These are phyloP conservation scores for Nanorana parkeri DNA, from an alignment of 2,113 vertebrate species.

Conservation along the genomic window DNA sequence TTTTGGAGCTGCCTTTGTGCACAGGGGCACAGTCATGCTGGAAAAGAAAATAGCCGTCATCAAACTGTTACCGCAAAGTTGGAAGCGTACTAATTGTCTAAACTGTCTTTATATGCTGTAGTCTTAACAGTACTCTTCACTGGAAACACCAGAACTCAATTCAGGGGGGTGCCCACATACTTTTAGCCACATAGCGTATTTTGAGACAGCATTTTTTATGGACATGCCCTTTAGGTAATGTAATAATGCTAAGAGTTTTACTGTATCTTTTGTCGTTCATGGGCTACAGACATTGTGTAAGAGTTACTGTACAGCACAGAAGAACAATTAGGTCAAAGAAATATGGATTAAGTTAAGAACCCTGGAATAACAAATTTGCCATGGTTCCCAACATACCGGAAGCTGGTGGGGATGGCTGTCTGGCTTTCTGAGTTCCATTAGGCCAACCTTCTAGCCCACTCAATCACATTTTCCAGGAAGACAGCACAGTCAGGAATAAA, in stretches of 20 bases:
- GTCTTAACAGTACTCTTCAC: slow-evolving; percentile 58
- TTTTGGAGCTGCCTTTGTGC: no score
- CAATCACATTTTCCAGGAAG: slow-evolving; percentile 56
- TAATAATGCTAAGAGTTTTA: slow-evolving; percentile 21
- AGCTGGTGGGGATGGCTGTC: slow-evolving; percentile 54
- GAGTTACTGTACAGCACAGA: slow-evolving; percentile 29
- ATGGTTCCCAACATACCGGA: slow-evolving; percentile 49
- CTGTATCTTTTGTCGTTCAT: slow-evolving; percentile 26
- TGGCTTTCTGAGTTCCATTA: slow-evolving; percentile 52
- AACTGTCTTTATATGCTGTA: no score
- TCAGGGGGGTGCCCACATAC: slow-evolving; percentile 63
- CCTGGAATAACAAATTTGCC: slow-evolving; percentile 54
- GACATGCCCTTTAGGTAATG: slow-evolving; percentile 2
- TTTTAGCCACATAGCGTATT: not conserved
- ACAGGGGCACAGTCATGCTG: no score
- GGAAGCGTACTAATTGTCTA: no score
- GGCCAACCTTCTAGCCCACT: slow-evolving; percentile 52
- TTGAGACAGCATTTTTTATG: not conserved
- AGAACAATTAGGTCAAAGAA: slow-evolving; percentile 44
- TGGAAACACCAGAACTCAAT: slow-evolving; percentile 56
- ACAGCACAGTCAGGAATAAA: slow-evolving; percentile 52
- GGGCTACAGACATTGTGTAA: slow-evolving; percentile 42
- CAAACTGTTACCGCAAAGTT: no score
- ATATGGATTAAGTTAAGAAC: slow-evolving; percentile 56
- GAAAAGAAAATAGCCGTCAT: no score